A percentile compares a stretch with the other conserved stretches of the same genome.
Evolutionary conservation across 2,797 vertebrate species (phyloP).

Genomic region (Oreochromis grahami): DNA sequence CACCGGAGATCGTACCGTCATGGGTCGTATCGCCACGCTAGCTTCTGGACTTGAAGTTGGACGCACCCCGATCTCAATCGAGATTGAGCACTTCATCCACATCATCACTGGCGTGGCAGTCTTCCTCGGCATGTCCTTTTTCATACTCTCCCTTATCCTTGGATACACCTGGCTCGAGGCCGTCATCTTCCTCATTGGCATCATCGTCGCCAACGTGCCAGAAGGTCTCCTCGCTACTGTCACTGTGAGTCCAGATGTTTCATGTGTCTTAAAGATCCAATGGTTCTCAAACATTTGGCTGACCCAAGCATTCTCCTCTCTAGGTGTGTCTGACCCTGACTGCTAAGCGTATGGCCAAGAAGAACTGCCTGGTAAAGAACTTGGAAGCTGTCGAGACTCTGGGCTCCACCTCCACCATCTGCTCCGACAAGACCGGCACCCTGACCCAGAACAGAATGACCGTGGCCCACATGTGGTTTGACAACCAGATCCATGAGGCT

Average conservation of each 20-base stretch:
- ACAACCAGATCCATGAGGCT: constrained; percentile 92
- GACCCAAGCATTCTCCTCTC: neutral
- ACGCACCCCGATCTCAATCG: constrained; percentile 89
- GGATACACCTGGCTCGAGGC: constrained; percentile 94
- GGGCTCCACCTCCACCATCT: constrained; percentile 92
- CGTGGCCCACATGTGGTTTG: constrained; percentile 93
- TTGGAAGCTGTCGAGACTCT: constrained; percentile 93
- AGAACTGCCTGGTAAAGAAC: constrained; percentile 97
- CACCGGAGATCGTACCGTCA: constrained; percentile 94
- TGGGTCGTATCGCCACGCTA: constrained; percentile 94
- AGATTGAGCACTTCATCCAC: constrained; percentile 96
- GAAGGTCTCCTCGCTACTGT: constrained; percentile 95
- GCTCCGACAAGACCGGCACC: constrained; percentile 89
- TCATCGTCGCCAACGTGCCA: constrained; percentile 96
- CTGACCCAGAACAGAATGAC: constrained; percentile 94
- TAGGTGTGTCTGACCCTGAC: constrained; percentile 96
- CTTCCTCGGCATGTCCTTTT: constrained; percentile 91
- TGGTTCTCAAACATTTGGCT: neutral
- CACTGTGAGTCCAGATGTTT: constrained; percentile 83
- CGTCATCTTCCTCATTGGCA: constrained; percentile 97
- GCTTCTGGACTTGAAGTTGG: constrained; percentile 94
- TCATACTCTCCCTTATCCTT: constrained; percentile 92
- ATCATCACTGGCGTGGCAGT: constrained; percentile 96
- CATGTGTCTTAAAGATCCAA: neutral
- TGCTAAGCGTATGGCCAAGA: constrained; percentile 96